These are phyloP conservation scores for Nudaria mundana DNA, from an alignment of 2,888 invertebrate genomes.

Conservation along the genomic window DNA sequence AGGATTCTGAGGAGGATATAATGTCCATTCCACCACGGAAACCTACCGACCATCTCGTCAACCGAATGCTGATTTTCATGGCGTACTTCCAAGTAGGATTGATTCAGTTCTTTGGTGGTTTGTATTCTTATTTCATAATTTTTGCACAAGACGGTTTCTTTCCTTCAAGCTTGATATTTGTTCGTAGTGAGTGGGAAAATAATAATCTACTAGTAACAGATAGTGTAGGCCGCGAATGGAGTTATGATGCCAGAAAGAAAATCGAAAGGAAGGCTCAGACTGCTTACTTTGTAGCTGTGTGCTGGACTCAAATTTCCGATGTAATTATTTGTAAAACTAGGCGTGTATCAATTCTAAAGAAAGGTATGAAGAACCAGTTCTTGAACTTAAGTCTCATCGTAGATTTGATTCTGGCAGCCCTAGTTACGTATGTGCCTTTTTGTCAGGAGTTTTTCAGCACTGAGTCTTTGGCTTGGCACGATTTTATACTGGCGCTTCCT, in stretches of 20 bases:
- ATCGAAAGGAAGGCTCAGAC: conserved; percentile 89
- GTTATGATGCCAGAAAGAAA: conserved; percentile 83
- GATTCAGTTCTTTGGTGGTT: conserved; percentile 90
- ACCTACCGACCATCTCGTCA: conserved; percentile 77
- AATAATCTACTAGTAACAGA: conserved; percentile 83
- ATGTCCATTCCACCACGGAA: conserved; percentile 84
- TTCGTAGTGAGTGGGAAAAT: conserved; percentile 87
- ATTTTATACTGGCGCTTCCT: conserved; percentile 87
- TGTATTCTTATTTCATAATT: conserved; percentile 89
- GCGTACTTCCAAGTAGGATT: conserved; percentile 93
- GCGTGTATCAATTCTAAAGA: conserved; percentile 86
- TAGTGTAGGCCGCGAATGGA: conserved; percentile 89
- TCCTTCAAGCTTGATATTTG: conserved; percentile 83
- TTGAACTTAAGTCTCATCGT: conserved; percentile 83
- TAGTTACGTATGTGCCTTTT: conserved; percentile 85
- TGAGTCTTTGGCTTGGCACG: conserved; percentile 84
- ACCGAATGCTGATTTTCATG: conserved; percentile 85
- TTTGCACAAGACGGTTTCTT: conserved; percentile 91
- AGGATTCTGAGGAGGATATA: conserved; percentile 87
- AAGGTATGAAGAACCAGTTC: conserved; percentile 87
- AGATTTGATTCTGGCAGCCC: conserved; percentile 83
- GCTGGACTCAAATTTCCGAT: conserved; percentile 89
- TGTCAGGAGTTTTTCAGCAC: conserved; percentile 86
- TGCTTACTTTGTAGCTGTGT: conserved; percentile 89
- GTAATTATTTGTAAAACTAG: conserved; percentile 90